Conservation (phyloP, 1,140 invertebrate genomes). For the Scaptomyza graminum region DNA sequence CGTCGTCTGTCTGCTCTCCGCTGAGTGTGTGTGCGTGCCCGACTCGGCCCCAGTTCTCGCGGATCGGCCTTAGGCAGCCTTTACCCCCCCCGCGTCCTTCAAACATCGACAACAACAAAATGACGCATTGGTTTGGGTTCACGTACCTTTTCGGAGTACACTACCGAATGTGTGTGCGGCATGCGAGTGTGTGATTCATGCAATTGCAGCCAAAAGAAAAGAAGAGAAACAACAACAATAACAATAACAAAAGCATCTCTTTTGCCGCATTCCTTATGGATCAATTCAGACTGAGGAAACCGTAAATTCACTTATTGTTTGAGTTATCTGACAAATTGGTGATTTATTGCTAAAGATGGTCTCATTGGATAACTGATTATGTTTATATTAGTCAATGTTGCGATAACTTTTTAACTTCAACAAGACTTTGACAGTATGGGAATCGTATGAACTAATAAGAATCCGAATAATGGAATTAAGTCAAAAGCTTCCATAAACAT, state of each 20-base stretch:
- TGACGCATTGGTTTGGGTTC: conserved; percentile 45
- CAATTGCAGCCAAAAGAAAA: conserved; percentile 24
- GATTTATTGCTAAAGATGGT: not conserved
- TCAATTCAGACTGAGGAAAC: conserved; percentile 7
- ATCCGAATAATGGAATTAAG: too few relatives aligned
- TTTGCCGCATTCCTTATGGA: conserved; percentile 14
- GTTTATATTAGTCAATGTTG: too few relatives aligned
- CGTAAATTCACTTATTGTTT: not conserved
- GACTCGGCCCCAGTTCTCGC: not conserved
- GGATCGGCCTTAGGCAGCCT: conserved; percentile 15
- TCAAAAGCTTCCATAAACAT: too few relatives aligned
- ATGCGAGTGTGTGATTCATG: conserved; percentile 29
- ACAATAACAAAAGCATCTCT: conserved; percentile 2
- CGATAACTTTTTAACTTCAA: too few relatives aligned
- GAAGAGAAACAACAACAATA: conserved; percentile 4
- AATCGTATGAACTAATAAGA: too few relatives aligned
- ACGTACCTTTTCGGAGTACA: conserved; percentile 38
- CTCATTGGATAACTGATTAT: not conserved
- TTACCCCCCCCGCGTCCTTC: not conserved
- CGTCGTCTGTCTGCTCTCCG: not conserved
- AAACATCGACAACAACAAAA: conserved; percentile 14
- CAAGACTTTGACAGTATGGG: too few relatives aligned
- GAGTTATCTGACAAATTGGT: not conserved
- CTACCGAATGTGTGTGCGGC: conserved; percentile 26
- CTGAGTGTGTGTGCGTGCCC: conserved; percentile 37